Evolutionary conservation across 2,888 invertebrate species (phyloP).

Genomic region (Oxystoma pomonae): DNA sequence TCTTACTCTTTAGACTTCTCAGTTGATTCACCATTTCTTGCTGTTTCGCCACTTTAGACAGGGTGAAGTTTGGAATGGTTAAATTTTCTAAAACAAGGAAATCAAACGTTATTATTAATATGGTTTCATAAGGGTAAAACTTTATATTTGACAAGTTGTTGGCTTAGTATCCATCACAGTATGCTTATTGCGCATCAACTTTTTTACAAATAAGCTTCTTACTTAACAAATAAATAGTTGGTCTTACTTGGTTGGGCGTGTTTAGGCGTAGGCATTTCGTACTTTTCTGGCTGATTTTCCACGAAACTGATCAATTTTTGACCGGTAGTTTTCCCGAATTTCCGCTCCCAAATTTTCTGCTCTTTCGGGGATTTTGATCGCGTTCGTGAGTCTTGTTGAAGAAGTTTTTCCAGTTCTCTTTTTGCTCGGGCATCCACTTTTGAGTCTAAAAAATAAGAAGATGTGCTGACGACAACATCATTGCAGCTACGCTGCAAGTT

Average conservation of each 20-base stretch:
- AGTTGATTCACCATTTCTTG: constrained; percentile 26
- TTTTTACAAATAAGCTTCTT: too few species aligned
- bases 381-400: background rate
- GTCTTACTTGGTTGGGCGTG: constrained; percentile 22
- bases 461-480: too few species aligned
- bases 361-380: constrained; percentile 3
- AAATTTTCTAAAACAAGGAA: background rate
- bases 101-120: too few species aligned
- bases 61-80: background rate
- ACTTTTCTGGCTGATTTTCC: constrained; percentile 24
- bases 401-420: background rate
- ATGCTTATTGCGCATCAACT: too few species aligned
- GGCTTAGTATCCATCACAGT: too few species aligned
- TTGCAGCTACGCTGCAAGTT: too few species aligned
- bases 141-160: too few species aligned
- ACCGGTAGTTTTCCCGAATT: constrained; percentile 29
- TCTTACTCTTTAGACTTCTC: constrained; percentile 28
- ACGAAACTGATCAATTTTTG: constrained; percentile 29
- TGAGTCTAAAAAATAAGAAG: background rate
- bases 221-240: too few species aligned
- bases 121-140: too few species aligned
- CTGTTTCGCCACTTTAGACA: background rate
- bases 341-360: constrained; percentile 28
- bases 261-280: constrained; percentile 17
- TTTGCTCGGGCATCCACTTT: background rate